Percentiles rank a stretch among this genome's conserved stretches.
phyloP scores from a whole-genome alignment of 1,140 invertebrate species.

The Hermatobates lingyangjiaoensis region DNA sequence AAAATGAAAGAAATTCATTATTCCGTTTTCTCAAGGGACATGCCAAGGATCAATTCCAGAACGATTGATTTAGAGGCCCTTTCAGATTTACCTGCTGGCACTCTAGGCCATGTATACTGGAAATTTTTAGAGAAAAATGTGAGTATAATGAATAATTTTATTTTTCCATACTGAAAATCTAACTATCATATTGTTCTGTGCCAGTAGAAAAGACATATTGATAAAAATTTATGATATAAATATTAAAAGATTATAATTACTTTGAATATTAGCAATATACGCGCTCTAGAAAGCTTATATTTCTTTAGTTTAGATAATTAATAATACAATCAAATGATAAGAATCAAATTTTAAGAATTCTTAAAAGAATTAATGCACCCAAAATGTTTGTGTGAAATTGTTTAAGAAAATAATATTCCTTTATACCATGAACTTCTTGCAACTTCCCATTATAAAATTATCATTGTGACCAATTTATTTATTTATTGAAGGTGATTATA shows the following conservation, averaged over 20 bases:
- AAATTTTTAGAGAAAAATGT: slow-evolving; percentile 64
- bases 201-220: neutral
- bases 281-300: too few species aligned
- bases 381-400: too few species aligned
- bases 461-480: too few species aligned
- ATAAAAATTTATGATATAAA: neutral
- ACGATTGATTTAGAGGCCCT: slow-evolving; percentile 61
- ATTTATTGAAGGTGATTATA: too few species aligned
- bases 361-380: too few species aligned
- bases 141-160: slow-evolving; percentile 19
- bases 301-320: too few species aligned
- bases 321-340: too few species aligned
- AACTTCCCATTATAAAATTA: too few species aligned
- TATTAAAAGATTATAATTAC: slow-evolving; percentile 1
- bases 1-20: neutral
- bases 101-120: slow-evolving; percentile 66
- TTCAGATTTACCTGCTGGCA: slow-evolving; percentile 47
- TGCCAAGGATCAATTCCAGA: slow-evolving; percentile 68
- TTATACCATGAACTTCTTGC: too few species aligned
- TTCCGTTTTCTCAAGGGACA: slow-evolving; percentile 34
- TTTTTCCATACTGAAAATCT: neutral
- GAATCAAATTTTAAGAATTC: too few species aligned
- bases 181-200: neutral
- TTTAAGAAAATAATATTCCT: too few species aligned
- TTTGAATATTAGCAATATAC: too few species aligned